Evolutionary conservation across 2,797 vertebrate genomes (phyloP), one percentile per base, ranked within the genome.

Genomic region (Megaceryle alcyon): DNA sequence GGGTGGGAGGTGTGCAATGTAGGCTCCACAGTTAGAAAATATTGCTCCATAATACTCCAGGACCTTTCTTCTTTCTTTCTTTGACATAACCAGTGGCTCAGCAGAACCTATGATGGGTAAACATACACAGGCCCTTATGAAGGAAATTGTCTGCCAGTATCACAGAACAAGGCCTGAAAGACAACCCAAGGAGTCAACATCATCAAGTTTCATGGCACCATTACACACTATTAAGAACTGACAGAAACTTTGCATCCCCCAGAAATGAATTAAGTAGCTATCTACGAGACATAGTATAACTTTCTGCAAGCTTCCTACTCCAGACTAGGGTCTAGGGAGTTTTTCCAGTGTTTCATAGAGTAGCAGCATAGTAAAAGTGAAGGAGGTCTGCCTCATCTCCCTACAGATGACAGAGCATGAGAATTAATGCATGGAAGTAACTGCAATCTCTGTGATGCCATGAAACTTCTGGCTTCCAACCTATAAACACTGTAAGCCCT

Each of bases 401-500:
- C 41, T 20, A 15, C 68, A 79, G 79, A 59, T 46, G 83, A 41
- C 21, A 54, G 66, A 57, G 44, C 51, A 21, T 25, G 6, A n/a
- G 72, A 77, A 86, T 68, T 64, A 56, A 63, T 10, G 44, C 70
- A 33, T 44, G 69, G 22, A 83, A 70, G 43, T 20, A 84, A 76
- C 43, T 54, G 35, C 70, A 72, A 29, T 63, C 77, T 60, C 51
- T 37, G 53, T 1, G 28, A 91, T 86, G 80, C 80, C 90, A 61
- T 15, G 35, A 48, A 92, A 70, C 66, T 73, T 43, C 53, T 77
- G 48, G 8, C 86, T 91, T 70, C 70, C 65, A 77, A 53, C 19
- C 91, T 70, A 86, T 66, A 95, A 94, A 84, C 68, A 35, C 64
- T 39, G 46, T 17, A 49, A 90, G 83, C 49, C 80, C 90, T 60